Evolutionary conservation across 2,888 invertebrate genomes (phyloP).

Genomic region (Amblyjoppa proteus): DNA sequence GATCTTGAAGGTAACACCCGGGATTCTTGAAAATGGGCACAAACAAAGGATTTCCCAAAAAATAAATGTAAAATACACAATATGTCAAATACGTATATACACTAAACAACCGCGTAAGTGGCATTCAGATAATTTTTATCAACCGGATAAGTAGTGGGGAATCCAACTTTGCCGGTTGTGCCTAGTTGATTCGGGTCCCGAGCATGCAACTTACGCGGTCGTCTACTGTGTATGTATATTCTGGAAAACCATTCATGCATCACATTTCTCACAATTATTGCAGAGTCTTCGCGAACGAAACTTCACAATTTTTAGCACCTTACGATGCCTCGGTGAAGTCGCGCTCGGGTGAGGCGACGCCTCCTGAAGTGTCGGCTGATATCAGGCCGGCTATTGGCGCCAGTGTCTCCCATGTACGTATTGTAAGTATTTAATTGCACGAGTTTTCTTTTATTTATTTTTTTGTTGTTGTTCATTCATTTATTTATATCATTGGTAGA

Average conservation of each 20-base stretch:
- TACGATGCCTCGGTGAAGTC: constrained; percentile 90
- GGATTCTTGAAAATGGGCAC: too few relatives aligned
- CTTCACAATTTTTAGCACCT: constrained; percentile 91
- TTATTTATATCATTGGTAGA: not conserved
- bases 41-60: too few relatives aligned
- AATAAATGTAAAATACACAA: too few relatives aligned
- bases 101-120: too few relatives aligned
- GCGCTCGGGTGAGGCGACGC: constrained; percentile 84
- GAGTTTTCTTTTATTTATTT: constrained; percentile 72
- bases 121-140: not conserved
- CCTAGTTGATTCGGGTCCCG: too few relatives aligned
- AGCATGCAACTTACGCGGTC: too few relatives aligned
- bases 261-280: constrained; percentile 70
- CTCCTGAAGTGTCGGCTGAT: constrained; percentile 82
- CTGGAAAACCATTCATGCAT: not conserved
- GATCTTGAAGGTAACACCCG: too few relatives aligned
- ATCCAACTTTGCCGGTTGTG: too few relatives aligned
- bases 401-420: constrained; percentile 85
- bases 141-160: too few relatives aligned
- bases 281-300: constrained; percentile 91
- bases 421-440: constrained; percentile 83
- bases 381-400: constrained; percentile 81
- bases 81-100: too few relatives aligned
- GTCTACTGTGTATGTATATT: not conserved
- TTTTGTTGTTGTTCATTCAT: constrained; percentile 27